A percentile compares a stretch with the other conserved stretches of the same genome.
These are phyloP conservation scores for Aporrectodea caliginosa DNA, from an alignment of 1,140 invertebrate genomes.

Conservation along the genomic window DNA sequence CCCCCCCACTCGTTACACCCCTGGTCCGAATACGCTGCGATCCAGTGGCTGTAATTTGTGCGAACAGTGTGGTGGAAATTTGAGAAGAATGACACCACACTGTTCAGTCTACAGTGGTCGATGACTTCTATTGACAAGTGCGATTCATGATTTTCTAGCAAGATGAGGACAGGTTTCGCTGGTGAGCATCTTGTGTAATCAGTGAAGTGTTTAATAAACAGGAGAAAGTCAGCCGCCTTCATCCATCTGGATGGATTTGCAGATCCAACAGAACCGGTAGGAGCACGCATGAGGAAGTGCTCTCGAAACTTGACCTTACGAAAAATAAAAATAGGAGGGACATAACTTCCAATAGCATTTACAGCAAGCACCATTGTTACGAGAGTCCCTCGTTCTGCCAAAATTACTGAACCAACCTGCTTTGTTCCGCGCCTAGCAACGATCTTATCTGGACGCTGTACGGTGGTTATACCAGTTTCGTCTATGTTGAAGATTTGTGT, in stretches of 20 bases:
- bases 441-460: conserved; percentile 55
- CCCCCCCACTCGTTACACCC: too few relatives aligned
- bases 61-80: conserved; percentile 40
- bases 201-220: conserved; percentile 56
- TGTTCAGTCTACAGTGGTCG: conserved; percentile 34
- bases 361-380: conserved; percentile 37
- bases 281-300: conserved; percentile 55
- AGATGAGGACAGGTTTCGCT: conserved; percentile 36
- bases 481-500: conserved; percentile 56
- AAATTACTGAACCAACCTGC: conserved; percentile 55
- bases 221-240: conserved; percentile 52
- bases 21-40: conserved; percentile 36
- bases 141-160: conserved; percentile 39
- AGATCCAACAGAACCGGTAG: conserved; percentile 48
- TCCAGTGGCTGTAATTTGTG: conserved; percentile 40
- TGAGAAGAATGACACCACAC: conserved; percentile 36
- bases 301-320: conserved; percentile 40
- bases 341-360: conserved; percentile 39
- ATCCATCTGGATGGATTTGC: conserved; percentile 57
- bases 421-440: conserved; percentile 50
- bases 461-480: conserved; percentile 58
- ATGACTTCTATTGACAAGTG: conserved; percentile 32
- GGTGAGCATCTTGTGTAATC: conserved; percentile 41
- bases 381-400: conserved; percentile 53
- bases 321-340: conserved; percentile 47